Percentiles rank a stretch among this genome's conserved stretches.
phyloP scores from a whole-genome alignment of 2,113 vertebrate species.

The Myrmecophaga tridactyla region DNA sequence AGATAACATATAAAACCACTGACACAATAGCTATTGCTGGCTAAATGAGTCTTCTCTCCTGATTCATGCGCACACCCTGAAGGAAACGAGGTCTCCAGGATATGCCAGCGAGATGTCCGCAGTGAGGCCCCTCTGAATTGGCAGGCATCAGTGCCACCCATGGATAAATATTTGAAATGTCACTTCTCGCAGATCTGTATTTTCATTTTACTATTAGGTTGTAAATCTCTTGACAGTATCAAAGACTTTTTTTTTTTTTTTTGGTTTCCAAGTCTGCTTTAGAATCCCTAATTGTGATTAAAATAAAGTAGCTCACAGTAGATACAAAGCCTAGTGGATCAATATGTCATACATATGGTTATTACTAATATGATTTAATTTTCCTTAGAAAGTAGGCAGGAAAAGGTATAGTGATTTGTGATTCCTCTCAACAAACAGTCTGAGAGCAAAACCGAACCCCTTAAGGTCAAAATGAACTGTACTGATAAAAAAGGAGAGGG shows the following conservation, averaged over 20 bases:
- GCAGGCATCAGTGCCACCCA: background rate
- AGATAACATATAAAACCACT: too few species aligned
- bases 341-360: background rate
- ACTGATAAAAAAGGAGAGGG: background rate
- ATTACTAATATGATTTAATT: background rate
- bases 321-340: background rate
- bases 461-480: background rate
- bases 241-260: background rate
- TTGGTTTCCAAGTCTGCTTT: slow-evolving; percentile 5
- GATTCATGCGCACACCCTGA: too few species aligned
- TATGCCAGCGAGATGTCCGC: accelerated
- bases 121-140: background rate
- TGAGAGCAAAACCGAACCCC: background rate
- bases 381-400: background rate
- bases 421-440: background rate
- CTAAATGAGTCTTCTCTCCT: background rate
- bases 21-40: background rate
- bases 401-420: background rate
- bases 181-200: background rate
- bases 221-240: background rate
- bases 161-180: background rate
- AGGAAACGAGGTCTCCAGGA: background rate
- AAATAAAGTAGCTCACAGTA: background rate
- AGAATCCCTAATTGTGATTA: background rate
- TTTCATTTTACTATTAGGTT: background rate